These are phyloP conservation scores for Manacus vitellinus DNA, from an alignment of 2,113 vertebrate genomes.

Conservation along the genomic window DNA sequence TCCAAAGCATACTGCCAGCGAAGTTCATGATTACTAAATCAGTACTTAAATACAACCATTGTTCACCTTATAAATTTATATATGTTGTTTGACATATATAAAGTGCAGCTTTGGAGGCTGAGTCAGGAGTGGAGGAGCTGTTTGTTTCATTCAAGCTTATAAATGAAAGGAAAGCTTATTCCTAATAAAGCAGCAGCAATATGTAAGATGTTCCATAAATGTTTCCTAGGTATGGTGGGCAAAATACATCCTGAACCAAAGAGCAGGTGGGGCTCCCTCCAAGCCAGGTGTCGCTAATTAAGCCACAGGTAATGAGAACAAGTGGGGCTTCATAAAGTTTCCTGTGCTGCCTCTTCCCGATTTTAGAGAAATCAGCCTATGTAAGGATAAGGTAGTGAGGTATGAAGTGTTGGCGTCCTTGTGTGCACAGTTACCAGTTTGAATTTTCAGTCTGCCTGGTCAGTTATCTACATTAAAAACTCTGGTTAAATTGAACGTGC, in stretches of 20 bases:
- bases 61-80: constrained; percentile 86
- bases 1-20: constrained; percentile 89
- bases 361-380: neutral
- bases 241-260: neutral
- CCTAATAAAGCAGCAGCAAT: constrained; percentile 9
- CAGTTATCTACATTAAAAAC: neutral
- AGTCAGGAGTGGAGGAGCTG: constrained; percentile 58
- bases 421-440: too few relatives aligned
- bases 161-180: constrained; percentile 55
- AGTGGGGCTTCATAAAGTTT: neutral
- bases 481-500: neutral
- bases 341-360: neutral
- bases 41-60: constrained; percentile 86
- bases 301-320: neutral
- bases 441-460: neutral
- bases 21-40: constrained; percentile 82
- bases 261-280: neutral
- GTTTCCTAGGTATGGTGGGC: neutral
- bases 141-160: constrained; percentile 49
- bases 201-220: neutral
- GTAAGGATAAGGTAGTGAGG: neutral
- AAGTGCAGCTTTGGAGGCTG: constrained; percentile 66
- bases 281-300: neutral
- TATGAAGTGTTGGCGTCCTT: neutral
- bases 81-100: constrained; percentile 65